Base-by-base conservation (phyloP, 2,888 invertebrate genomes). In the Drosophila histrio region DNA sequence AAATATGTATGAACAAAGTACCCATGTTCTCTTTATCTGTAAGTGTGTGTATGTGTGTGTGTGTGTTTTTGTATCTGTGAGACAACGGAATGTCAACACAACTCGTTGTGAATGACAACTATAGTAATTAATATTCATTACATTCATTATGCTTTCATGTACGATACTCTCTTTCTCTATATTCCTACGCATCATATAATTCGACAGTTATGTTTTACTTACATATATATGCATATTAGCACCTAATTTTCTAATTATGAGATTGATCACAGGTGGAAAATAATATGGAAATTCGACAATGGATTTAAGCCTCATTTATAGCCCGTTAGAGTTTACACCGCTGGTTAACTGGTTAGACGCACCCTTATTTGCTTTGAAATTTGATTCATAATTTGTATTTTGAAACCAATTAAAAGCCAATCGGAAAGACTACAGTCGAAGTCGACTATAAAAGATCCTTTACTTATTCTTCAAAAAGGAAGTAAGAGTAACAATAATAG, bases 111-210 rank as follows among this genome's bases (percentile, higher is more conserved):
- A 57, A 53, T 72, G 73, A 47, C 60, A 60, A 43, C 54, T 50
- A 11, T 21, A 56, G 50, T 65, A 66, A 72, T 72, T 56, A 66
- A 59, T 60, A 50, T 34, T 52, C 50, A 60, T 66, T 66, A 50
- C 41, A 46, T 34, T 47, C 46, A 63, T 66, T 50, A 44, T 26
- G 26, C n/a, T 4, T 24, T 1, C 6, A 6, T 30, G 0, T 15
- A 36, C 19, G 19, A 2, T 26, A 28, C 28, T 11, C 28, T 1
- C 11, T 11, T 11, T 17, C 17, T 17, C 17, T 36, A 9, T 2
- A 19, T 19, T 1, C 5, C 38, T 38, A 11, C 2, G 17, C 19
- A 9, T 9, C 9, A 4, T 5, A 19, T 38, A 19, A 19, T 38
- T 19, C 11, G 19, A 19, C 38, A 38, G 11, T 11, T 38, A 19